Evolutionary conservation across 1,140 invertebrate genomes (phyloP).

Genomic region (Laupala kohalensis): DNA sequence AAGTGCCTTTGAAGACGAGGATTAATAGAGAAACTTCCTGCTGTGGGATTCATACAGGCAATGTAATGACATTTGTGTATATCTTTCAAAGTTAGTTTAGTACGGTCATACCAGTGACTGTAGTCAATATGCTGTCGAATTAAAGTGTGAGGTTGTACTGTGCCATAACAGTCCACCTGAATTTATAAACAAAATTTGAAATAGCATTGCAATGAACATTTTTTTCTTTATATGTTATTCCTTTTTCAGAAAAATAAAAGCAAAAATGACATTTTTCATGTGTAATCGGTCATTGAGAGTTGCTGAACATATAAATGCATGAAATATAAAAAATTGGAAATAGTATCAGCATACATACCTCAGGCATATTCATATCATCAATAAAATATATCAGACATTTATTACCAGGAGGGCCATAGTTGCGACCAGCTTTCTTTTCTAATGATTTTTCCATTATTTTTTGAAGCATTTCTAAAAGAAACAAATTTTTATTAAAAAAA

Average conservation of each 20-base stretch:
- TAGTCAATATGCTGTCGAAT: conserved; percentile 93
- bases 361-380: conserved; percentile 97
- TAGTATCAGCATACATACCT: conserved; percentile 39
- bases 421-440: conserved; percentile 92
- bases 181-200: conserved; percentile 4
- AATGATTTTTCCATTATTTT: conserved; percentile 88
- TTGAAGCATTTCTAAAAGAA: conserved; percentile 70
- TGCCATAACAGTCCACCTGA: conserved; percentile 76
- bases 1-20: conserved; percentile 87
- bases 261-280: too few species aligned
- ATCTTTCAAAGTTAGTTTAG: conserved; percentile 82
- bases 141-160: conserved; percentile 89
- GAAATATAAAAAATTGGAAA: too few species aligned
- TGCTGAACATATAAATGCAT: too few species aligned
- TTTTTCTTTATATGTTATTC: not conserved
- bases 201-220: not conserved
- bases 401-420: conserved; percentile 88
- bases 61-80: conserved; percentile 96
- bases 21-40: conserved; percentile 93
- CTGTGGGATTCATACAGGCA: conserved; percentile 94
- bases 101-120: conserved; percentile 88
- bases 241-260: not conserved
- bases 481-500: not conserved
- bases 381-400: conserved; percentile 93
- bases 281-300: too few species aligned